Evolutionary conservation across 2,113 vertebrate species (phyloP).

Genomic region (Cisticola juncidis): DNA sequence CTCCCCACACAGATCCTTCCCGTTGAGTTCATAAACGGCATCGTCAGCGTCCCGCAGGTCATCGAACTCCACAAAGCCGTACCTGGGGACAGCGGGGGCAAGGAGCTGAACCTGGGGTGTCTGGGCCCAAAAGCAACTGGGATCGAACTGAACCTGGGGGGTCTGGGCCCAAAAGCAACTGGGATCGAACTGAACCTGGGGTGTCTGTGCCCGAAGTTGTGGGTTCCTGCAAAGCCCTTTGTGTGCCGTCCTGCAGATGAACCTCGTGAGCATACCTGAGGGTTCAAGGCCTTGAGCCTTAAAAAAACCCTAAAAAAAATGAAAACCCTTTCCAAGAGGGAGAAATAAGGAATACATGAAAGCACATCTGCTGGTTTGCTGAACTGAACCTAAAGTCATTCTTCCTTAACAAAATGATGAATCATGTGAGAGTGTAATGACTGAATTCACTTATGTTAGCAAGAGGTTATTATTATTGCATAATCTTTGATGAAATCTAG

Average conservation of each 20-base stretch:
- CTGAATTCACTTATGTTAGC: not conserved
- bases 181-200: no score
- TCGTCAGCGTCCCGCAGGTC: conserved; percentile 95
- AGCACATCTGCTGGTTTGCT: rapidly evolving
- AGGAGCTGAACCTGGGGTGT: rapidly evolving
- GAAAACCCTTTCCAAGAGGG: not conserved
- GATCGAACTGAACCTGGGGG: no score
- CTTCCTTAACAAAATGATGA: not conserved
- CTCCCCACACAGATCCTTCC: conserved; percentile 95
- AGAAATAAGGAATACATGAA: not conserved
- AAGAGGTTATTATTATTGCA: not conserved
- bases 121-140: not conserved
- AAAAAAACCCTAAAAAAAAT: rapidly evolving
- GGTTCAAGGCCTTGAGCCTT: not conserved
- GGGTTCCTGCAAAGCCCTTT: not conserved
- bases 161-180: no score
- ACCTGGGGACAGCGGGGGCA: conserved; percentile 70
- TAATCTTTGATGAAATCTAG: not conserved
- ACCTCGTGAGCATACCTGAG: not conserved
- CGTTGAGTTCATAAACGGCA: conserved; percentile 95
- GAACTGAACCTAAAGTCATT: not conserved
- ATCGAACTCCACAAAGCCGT: conserved; percentile 97
- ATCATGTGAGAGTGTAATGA: not conserved
- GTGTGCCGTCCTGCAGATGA: rapidly evolving
- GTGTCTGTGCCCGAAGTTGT: no score